phyloP scores from a whole-genome alignment of 2,888 invertebrate species.

The Tholera decimalis region DNA sequence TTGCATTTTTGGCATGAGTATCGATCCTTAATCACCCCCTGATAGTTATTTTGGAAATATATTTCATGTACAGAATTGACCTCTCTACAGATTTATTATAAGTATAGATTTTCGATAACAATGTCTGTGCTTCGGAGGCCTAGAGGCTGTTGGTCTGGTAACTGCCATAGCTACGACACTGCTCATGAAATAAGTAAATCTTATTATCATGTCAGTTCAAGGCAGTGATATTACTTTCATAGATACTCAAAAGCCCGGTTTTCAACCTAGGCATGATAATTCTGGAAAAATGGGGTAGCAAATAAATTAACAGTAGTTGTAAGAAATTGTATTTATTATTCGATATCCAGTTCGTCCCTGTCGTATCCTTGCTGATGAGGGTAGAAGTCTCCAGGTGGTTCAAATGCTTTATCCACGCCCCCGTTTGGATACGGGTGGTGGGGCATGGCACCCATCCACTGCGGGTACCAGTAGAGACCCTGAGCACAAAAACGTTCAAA shows the following conservation, averaged over 20 bases:
- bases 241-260: background rate
- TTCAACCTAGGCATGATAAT: background rate
- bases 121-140: too few relatives aligned
- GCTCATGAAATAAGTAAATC: too few relatives aligned
- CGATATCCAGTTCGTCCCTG: conserved; percentile 72
- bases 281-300: too few relatives aligned
- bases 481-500: conserved; percentile 55
- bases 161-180: too few relatives aligned
- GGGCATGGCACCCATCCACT: conserved; percentile 87
- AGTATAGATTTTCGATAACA: too few relatives aligned
- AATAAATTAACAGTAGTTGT: conserved; percentile 34
- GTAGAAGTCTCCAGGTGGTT: conserved; percentile 74
- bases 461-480: conserved; percentile 89
- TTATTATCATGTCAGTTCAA: too few relatives aligned
- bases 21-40: too few relatives aligned
- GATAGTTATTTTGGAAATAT: too few relatives aligned
- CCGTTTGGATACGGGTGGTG: conserved; percentile 80
- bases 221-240: background rate
- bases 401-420: conserved; percentile 72
- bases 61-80: too few relatives aligned
- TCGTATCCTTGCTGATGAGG: conserved; percentile 81
- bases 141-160: too few relatives aligned
- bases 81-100: too few relatives aligned
- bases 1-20: too few relatives aligned
- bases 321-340: conserved; percentile 63